These are phyloP conservation scores for Campoletis raptor DNA, from an alignment of 2,888 invertebrate species.

Conservation along the genomic window DNA sequence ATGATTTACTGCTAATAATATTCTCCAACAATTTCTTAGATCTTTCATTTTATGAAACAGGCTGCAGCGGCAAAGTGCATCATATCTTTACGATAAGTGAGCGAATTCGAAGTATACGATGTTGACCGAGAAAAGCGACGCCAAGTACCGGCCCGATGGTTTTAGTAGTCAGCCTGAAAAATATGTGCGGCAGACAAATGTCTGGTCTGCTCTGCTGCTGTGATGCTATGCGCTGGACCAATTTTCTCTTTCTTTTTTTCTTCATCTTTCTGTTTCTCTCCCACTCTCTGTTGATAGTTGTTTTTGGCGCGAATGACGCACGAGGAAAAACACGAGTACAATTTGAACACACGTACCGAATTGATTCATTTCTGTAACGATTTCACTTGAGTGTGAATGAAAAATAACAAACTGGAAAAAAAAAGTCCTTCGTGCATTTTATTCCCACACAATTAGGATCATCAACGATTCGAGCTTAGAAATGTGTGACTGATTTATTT, in stretches of 20 bases:
- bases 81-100: neutral
- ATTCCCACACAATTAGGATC: neutral
- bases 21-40: neutral
- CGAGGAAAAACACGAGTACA: conserved; percentile 49
- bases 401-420: conserved; percentile 6
- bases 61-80: neutral
- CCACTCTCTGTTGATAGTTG: neutral
- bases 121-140: conserved; percentile 23
- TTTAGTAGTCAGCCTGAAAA: conserved; percentile 54
- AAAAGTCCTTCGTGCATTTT: neutral
- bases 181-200: conserved; percentile 33
- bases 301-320: conserved; percentile 57
- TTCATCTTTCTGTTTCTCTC: neutral
- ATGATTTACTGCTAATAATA: neutral
- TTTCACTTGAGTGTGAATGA: conserved; percentile 39
- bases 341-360: conserved; percentile 44
- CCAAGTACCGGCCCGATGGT: conserved; percentile 37
- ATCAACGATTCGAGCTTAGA: neutral
- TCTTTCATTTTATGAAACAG: neutral
- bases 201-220: conserved; percentile 45
- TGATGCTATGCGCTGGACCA: conserved; percentile 27
- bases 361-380: conserved; percentile 62
- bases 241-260: neutral
- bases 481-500: neutral
- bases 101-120: neutral